Evolutionary conservation across 2,888 invertebrate genomes (phyloP).

Genomic region (Patella pellucida): DNA sequence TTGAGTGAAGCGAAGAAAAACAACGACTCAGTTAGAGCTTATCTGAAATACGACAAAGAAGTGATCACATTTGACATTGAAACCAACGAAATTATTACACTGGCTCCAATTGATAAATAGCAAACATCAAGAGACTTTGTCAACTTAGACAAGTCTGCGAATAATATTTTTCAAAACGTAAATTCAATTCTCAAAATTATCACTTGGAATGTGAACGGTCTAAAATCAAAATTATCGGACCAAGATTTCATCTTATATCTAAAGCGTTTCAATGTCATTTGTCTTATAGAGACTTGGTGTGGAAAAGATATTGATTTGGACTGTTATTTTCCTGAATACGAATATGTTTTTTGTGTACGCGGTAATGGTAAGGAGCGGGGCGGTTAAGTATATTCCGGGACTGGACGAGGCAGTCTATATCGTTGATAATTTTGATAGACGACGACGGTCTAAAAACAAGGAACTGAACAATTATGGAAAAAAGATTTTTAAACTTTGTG

Average conservation of each 20-base stretch:
- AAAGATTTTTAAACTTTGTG: too few relatives aligned
- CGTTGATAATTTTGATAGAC: too few relatives aligned
- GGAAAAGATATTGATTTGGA: not conserved
- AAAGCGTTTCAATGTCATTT: not conserved
- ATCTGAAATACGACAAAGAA: not conserved
- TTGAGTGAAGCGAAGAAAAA: not conserved
- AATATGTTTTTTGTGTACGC: not conserved
- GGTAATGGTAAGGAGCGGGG: slow-evolving; percentile 2
- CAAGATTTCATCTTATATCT: not conserved
- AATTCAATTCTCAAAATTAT: not conserved
- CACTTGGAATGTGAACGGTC: not conserved
- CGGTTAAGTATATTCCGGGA: not conserved
- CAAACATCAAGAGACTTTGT: not conserved
- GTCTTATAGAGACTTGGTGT: slow-evolving; percentile 6
- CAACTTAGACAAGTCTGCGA: not conserved
- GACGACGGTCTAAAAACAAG: too few relatives aligned
- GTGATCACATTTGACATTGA: not conserved
- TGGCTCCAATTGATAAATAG: not conserved
- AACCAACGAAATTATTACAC: not conserved
- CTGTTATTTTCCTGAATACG: not conserved
- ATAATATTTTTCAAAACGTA: not conserved
- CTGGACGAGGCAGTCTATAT: too few relatives aligned
- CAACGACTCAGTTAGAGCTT: not conserved
- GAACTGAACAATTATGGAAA: too few relatives aligned
- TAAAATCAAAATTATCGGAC: not conserved